A percentile compares a stretch with the other conserved stretches of the same genome.
Conservation (phyloP, 2,113 vertebrate species). For the Anguilla rostrata region DNA sequence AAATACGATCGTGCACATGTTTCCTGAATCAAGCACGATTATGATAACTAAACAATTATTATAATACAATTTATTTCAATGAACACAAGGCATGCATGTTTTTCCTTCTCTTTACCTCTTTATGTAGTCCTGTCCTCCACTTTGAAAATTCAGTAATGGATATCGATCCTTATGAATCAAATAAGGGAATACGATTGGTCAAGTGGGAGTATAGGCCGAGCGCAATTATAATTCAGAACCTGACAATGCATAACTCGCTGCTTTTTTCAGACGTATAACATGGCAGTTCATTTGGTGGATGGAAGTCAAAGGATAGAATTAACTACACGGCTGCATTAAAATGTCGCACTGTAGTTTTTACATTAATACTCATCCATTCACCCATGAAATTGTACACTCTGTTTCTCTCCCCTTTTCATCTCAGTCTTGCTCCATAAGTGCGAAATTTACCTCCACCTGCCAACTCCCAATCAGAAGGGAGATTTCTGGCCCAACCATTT, state of each 20-base stretch:
- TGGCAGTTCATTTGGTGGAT: background rate
- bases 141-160: constrained; percentile 1
- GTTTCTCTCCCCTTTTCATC: background rate
- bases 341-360: background rate
- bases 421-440: background rate
- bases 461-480: background rate
- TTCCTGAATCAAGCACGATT: background rate
- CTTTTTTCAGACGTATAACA: background rate
- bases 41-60: background rate
- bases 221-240: background rate
- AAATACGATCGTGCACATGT: background rate
- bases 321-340: background rate
- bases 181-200: background rate
- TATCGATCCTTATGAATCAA: background rate
- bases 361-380: background rate
- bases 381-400: background rate
- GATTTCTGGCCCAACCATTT: background rate
- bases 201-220: background rate
- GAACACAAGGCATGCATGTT: background rate
- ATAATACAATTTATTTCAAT: background rate
- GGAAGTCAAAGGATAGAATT: background rate
- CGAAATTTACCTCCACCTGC: background rate
- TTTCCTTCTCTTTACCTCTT: background rate
- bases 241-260: background rate
- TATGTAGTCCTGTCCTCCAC: background rate